Percentiles rank a stretch among this genome's conserved stretches.
Conservation (phyloP, 2,113 vertebrate species). For the Chamaetylas fuelleborni region DNA sequence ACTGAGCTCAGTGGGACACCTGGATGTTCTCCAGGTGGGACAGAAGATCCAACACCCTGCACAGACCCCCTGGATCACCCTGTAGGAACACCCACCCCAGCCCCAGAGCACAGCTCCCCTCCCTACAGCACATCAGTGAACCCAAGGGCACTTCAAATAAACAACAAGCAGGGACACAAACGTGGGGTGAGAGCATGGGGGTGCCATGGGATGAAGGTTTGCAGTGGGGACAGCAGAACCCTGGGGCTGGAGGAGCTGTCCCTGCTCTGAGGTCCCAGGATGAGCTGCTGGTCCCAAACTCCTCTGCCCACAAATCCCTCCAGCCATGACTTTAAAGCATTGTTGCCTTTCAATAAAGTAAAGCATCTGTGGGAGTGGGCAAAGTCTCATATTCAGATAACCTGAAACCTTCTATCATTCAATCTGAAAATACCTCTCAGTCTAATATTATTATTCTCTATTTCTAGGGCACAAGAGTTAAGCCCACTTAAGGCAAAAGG, state of each 20-base stretch:
- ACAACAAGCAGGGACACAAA: neutral
- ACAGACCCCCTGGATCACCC: neutral
- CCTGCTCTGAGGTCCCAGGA: neutral
- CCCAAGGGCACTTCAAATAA: rapidly evolving
- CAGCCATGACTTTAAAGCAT: rapidly evolving
- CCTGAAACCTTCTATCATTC: neutral
- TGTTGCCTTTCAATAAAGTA: rapidly evolving
- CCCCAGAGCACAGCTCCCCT: neutral
- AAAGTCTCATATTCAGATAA: rapidly evolving
- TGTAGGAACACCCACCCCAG: neutral
- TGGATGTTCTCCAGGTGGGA: neutral
- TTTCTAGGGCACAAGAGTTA: neutral
- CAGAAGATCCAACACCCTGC: neutral
- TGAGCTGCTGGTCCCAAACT: neutral
- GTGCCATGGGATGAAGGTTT: neutral
- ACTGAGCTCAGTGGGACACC: neutral
- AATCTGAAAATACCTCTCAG: neutral
- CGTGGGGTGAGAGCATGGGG: rapidly evolving
- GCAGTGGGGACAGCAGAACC: neutral
- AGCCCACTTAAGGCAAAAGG: slow-evolving; percentile 26
- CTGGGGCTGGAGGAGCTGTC: neutral
- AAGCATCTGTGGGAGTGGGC: neutral
- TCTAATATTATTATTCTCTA: neutral
- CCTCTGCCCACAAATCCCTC: neutral
- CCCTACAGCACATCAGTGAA: rapidly evolving